Base-by-base conservation (phyloP, 1,140 invertebrate species). In the Hycleus phaleratus region DNA sequence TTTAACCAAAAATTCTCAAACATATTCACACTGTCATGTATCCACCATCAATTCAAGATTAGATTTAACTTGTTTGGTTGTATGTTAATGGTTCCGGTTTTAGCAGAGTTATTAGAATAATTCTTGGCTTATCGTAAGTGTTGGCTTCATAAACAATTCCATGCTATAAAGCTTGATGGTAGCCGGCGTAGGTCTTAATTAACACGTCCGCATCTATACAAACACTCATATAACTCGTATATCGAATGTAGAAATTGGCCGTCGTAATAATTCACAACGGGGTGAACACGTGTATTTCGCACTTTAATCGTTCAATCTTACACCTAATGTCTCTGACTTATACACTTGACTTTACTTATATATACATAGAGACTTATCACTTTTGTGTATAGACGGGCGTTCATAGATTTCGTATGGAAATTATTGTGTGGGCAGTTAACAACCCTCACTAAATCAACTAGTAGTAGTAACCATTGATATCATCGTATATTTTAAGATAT, bases 271-370 rank as follows among this genome's bases (percentile, higher is more conserved):
- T 55, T 59, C 43, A 59, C 51, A 46, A 55, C 58, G 58, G 58
- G 58, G 58, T 59, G 51, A 59, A 59, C 58, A 59, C 50, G 50
- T 59, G 58, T 59, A 59, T 59, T 59, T 52, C 51, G 58, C 45
- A 54, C 42, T 55, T 55, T 55, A 59, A 59, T 59, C 58, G 58
- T 49, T 59, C 51, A 59, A 59, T 54, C 51, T 55, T 44, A 55
- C 58, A 59, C 58, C 58, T 59, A 59, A 60, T 47, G 58, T 49
- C 58, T 49, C 48, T 60, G 51, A 45, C 48, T 49, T 60, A 51
- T 32, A 32, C 32, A 32, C 46, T 44, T 44, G 58, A 60, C 46
- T 60, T 51, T 55, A 46, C 39, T 49, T 60, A 51, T 39, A 60
- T 51, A 32, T 32, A 32, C 32, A 32, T 32, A 7, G 18, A 59